phyloP scores from a whole-genome alignment of 1,140 invertebrate species.

The Ceratitis capitata region DNA sequence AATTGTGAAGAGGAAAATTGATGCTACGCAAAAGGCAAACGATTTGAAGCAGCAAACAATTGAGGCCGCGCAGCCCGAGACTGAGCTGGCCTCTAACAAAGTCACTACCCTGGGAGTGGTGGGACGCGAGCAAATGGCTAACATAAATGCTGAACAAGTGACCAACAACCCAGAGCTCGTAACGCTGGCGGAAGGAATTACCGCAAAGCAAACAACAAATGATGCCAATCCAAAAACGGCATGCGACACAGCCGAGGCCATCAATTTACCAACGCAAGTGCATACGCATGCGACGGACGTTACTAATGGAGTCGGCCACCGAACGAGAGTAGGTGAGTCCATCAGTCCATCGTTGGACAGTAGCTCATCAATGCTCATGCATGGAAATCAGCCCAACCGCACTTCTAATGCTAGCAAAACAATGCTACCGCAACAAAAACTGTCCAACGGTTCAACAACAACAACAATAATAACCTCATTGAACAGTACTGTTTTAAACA shows the following conservation, averaged over 20 bases:
- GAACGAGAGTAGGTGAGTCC: background rate
- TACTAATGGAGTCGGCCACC: background rate
- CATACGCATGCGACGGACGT: background rate
- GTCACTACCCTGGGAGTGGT: background rate
- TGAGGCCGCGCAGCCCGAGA: background rate
- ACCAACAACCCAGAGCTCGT: background rate
- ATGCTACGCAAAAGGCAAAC: background rate
- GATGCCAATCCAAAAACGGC: background rate
- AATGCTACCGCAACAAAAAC: conserved; percentile 21
- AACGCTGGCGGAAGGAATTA: background rate
- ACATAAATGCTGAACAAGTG: background rate
- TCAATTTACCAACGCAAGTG: background rate
- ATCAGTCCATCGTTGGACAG: background rate
- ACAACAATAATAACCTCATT: background rate
- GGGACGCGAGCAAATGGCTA: background rate
- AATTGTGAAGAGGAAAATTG: background rate
- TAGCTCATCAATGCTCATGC: background rate
- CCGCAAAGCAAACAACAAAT: background rate
- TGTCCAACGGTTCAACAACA: background rate
- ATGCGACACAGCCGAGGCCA: background rate
- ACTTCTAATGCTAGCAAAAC: background rate
- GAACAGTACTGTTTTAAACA: background rate
- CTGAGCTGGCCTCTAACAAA: background rate
- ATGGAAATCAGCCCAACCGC: no score
- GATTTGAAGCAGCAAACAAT: background rate